Evolutionary conservation across 2,797 vertebrate species (phyloP), one percentile per base, ranked within the genome.

Genomic region (Halcyon leucocephala): DNA sequence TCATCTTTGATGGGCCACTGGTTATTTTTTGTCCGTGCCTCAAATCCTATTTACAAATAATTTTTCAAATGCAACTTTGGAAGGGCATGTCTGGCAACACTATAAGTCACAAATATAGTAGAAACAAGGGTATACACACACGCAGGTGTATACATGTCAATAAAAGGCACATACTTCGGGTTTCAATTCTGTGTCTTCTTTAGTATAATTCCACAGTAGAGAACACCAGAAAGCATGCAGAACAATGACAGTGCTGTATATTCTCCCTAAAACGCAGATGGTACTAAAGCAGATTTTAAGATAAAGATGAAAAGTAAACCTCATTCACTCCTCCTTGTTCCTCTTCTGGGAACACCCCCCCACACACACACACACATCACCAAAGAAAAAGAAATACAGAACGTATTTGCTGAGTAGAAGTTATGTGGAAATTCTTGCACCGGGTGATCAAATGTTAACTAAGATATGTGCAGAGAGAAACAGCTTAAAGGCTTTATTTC

Each of bases 271-370:
- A 73, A 21, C 66, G 71, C 84, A 91, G 55, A 91, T 42, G 42
- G 28, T 81, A 79, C 44, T 74, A 37, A 90, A 64, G 41, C 22
- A 95, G 85, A 81, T 93, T 93, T 79, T 79, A 83, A 70, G 71
- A 94, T 89, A 67, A 93, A 83, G 73, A 86, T 33, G 37, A 91
- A 95, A 90, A 77, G 51, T 69, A 74, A 93, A 65, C 46, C 52
- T 82, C 58, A 79, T 57, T 89, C 66, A 49, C 46, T 71, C 52
- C 49, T 69, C 48, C 64, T 89, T 33, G 16, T 42, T 74, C 33
- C 29, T 69, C 41, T 86, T 60, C n/a, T 82, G 69, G 48, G 31
- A 87, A 51, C 24, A 39, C 46, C 29, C 39, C 39, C 7, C 6
- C 31, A 37, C 37, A 8, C 29, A 14, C 24, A 1, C 8, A 0